Conservation (phyloP, 2,113 vertebrate species). For the Daubentonia madagascariensis region DNA sequence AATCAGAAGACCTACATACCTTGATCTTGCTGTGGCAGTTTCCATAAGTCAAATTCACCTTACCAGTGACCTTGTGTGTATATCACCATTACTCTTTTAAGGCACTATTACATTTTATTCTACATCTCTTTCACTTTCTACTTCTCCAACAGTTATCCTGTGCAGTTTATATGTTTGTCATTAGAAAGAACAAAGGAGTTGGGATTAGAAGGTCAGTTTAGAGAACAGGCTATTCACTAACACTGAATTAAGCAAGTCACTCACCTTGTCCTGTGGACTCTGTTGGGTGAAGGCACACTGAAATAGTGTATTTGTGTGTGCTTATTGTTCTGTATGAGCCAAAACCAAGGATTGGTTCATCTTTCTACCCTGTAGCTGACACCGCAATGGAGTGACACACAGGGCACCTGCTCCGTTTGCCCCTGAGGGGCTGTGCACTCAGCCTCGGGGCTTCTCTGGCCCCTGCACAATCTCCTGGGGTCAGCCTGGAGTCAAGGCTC, state of each 20-base stretch:
- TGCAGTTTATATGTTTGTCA: neutral
- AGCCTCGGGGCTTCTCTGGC: too few species aligned
- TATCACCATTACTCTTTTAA: neutral
- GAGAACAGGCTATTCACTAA: neutral
- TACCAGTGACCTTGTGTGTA: neutral
- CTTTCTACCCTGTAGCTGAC: accelerated
- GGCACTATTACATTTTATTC: accelerated
- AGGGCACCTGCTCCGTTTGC: accelerated
- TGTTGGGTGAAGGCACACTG: accelerated
- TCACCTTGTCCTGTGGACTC: accelerated
- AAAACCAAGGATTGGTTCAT: accelerated
- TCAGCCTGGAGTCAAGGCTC: neutral
- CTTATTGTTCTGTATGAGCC: accelerated
- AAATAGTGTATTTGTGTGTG: accelerated
- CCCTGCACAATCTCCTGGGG: accelerated
- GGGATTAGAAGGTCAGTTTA: too few species aligned
- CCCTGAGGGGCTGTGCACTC: neutral
- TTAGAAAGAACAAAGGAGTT: neutral
- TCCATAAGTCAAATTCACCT: neutral
- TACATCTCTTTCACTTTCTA: neutral
- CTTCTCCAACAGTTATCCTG: neutral
- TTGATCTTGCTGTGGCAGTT: neutral
- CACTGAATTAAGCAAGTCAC: neutral
- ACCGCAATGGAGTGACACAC: accelerated
- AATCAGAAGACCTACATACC: neutral